phyloP scores from a whole-genome alignment of 2,113 vertebrate species.

The Hemiscyllium ocellatum region DNA sequence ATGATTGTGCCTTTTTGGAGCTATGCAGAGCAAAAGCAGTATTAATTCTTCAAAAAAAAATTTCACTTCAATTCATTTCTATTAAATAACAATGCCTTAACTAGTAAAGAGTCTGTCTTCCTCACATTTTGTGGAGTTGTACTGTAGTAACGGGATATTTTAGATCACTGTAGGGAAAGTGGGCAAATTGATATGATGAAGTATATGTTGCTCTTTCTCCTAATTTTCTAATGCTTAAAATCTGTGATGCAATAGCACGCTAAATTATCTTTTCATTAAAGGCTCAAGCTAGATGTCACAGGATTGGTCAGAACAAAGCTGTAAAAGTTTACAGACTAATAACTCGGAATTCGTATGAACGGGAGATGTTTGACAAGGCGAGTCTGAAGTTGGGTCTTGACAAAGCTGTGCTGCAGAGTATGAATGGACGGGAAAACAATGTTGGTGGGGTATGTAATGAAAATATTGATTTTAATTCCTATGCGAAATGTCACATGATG shows the following conservation, averaged over 20 bases:
- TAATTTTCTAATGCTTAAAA: background rate
- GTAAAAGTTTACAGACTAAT: conserved; percentile 97
- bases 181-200: background rate
- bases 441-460: conserved; percentile 76
- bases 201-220: background rate
- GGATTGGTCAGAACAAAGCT: conserved; percentile 96
- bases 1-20: background rate
- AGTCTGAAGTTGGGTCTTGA: conserved; percentile 93
- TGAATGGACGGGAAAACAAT: conserved; percentile 92
- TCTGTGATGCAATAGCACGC: background rate
- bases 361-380: conserved; percentile 96
- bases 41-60: background rate
- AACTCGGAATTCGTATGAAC: conserved; percentile 92
- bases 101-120: background rate
- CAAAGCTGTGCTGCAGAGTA: conserved; percentile 96
- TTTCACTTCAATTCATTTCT: background rate
- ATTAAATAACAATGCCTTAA: background rate
- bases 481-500: background rate
- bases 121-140: background rate
- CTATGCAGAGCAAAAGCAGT: background rate
- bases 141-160: background rate
- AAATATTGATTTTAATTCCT: conserved; percentile 1
- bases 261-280: conserved; percentile 45
- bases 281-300: conserved; percentile 95
- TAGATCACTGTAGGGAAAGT: background rate